phyloP scores from a whole-genome alignment of 2,888 invertebrate genomes.

The Melieria crassipennis region DNA sequence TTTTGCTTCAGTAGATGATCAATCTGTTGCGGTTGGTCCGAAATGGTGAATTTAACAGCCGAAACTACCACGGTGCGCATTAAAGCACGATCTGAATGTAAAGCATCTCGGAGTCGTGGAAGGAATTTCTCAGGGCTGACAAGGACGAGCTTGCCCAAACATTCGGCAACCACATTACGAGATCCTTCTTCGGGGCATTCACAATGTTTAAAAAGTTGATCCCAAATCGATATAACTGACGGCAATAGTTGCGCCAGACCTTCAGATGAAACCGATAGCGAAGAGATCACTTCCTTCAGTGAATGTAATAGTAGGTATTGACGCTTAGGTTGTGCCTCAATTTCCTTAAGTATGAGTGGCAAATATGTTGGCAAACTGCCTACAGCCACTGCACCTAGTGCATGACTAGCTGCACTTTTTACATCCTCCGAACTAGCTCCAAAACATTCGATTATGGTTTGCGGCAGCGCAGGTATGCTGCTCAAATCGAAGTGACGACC shows the following conservation, averaged over 20 bases:
- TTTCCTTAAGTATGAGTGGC: conserved; percentile 93
- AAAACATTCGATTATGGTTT: conserved; percentile 87
- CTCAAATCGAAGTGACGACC: conserved; percentile 91
- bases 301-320: conserved; percentile 97
- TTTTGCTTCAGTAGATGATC: conserved; percentile 87
- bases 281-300: conserved; percentile 94
- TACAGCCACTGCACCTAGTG: conserved; percentile 94
- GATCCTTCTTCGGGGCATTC: conserved; percentile 98
- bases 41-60: conserved; percentile 98
- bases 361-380: conserved; percentile 94
- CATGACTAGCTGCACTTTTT: conserved; percentile 97
- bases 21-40: conserved; percentile 95
- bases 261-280: conserved; percentile 78
- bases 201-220: conserved; percentile 91
- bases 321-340: conserved; percentile 91
- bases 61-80: conserved; percentile 97
- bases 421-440: conserved; percentile 94
- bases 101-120: conserved; percentile 85
- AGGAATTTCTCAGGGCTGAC: conserved; percentile 89
- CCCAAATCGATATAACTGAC: conserved; percentile 91
- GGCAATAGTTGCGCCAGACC: conserved; percentile 81
- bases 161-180: conserved; percentile 98
- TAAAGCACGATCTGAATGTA: conserved; percentile 82
- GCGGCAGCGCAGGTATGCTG: conserved; percentile 77
- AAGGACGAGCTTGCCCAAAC: conserved; percentile 93